These are phyloP conservation scores for Coelinius sp. DNA, from an alignment of 2,888 invertebrate species.

Conservation along the genomic window DNA sequence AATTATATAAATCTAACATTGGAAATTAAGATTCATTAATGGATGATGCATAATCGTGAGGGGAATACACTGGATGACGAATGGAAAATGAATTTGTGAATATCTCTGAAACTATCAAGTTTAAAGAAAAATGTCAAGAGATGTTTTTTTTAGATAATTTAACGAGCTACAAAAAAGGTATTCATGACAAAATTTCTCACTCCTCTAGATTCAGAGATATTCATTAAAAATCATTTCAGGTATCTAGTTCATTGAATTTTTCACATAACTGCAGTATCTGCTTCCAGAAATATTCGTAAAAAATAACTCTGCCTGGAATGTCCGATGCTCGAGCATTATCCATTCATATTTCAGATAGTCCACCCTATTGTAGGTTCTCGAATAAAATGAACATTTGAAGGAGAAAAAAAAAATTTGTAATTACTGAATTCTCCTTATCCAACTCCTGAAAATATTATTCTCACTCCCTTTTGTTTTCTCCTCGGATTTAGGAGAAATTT, in stretches of 20 bases:
- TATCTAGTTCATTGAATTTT: neutral
- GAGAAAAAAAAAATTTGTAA: constrained; percentile 8
- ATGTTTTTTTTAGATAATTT: too few species aligned
- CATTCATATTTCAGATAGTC: neutral
- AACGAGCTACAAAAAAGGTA: too few species aligned
- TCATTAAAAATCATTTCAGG: too few species aligned
- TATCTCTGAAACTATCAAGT: too few species aligned
- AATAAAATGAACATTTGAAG: neutral
- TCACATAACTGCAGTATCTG: neutral
- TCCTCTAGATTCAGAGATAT: too few species aligned
- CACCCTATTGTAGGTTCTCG: too few species aligned
- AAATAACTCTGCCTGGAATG: neutral
- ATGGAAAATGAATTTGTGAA: neutral
- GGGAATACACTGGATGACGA: neutral
- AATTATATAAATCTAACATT: neutral
- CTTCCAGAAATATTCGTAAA: neutral
- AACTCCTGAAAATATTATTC: neutral
- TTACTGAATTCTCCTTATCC: neutral
- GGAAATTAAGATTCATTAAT: neutral
- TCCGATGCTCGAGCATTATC: too few species aligned
- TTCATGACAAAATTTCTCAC: too few species aligned
- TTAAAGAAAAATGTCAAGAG: too few species aligned
- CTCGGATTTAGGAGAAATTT: constrained; percentile 78
- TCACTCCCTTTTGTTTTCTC: neutral
- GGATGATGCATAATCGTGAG: neutral